Percentiles rank a stretch among this genome's conserved stretches.
These are phyloP conservation scores for Florisuga fusca DNA, from an alignment of 2,797 vertebrate species.

Conservation along the genomic window DNA sequence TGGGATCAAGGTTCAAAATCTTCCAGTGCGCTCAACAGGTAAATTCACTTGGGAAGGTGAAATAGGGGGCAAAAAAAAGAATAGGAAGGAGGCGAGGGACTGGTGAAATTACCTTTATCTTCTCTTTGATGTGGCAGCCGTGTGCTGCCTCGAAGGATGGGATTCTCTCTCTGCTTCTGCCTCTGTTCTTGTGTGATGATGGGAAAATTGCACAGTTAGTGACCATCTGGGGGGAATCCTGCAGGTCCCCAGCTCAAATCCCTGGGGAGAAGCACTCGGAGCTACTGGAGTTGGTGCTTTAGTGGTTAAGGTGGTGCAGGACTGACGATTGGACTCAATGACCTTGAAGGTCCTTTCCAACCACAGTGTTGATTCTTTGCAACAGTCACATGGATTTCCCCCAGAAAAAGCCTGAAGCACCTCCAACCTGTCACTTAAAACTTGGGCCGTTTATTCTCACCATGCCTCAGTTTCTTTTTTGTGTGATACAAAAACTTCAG, in stretches of 20 bases:
- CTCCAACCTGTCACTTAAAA: neutral
- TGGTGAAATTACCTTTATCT: neutral
- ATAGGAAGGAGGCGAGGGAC: neutral
- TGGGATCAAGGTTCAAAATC: constrained; percentile 99
- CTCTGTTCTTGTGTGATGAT: neutral
- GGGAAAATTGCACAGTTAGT: neutral
- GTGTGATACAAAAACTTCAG: neutral
- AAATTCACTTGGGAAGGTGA: neutral
- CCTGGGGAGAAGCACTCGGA: neutral
- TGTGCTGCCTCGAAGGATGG: accelerated
- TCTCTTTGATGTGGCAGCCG: accelerated
- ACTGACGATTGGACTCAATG: too few species aligned
- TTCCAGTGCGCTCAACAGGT: constrained; percentile 99
- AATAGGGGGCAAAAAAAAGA: neutral
- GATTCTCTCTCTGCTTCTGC: neutral
- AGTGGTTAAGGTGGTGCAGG: too few species aligned
- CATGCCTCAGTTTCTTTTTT: neutral
- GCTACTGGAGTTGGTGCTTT: neutral
- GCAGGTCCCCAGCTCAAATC: neutral
- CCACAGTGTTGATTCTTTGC: neutral
- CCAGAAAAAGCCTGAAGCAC: neutral
- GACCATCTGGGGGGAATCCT: neutral
- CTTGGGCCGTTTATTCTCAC: neutral
- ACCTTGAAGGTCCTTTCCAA: too few species aligned
- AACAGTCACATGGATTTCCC: neutral